Evolutionary conservation across 2,113 vertebrate species (phyloP).

Genomic region (Sakesphorus luctuosus): DNA sequence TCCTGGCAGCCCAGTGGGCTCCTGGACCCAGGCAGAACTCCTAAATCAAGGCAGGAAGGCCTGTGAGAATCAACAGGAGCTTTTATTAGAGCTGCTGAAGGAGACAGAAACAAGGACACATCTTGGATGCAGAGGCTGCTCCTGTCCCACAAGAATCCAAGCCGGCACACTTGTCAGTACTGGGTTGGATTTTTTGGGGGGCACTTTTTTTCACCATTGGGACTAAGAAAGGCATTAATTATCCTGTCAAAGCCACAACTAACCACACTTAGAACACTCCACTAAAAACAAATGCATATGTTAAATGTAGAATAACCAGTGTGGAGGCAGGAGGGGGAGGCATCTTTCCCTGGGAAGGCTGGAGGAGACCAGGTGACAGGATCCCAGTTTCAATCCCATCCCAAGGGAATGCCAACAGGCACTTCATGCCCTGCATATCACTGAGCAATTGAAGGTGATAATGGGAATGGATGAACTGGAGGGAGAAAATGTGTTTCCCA

Average conservation of each 20-base stretch:
- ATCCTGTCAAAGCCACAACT: not conserved
- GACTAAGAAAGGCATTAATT: not conserved
- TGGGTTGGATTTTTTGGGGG: not conserved
- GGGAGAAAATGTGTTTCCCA: not conserved
- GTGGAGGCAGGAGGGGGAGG: not conserved
- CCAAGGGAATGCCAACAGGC: not conserved
- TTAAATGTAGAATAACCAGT: not conserved
- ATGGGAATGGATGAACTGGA: not conserved
- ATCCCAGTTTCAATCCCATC: not conserved
- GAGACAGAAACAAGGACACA: not conserved
- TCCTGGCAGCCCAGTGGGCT: not conserved
- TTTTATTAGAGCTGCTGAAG: not conserved
- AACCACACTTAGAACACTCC: not conserved
- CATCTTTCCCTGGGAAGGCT: not conserved
- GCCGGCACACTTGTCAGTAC: not conserved
- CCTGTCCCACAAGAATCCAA: not conserved
- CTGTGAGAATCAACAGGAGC: not conserved
- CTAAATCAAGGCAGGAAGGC: not conserved
- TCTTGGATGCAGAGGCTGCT: not conserved
- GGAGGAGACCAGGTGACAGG: accelerated
- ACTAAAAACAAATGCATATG: not conserved
- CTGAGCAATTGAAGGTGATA: not conserved
- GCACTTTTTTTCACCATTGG: not conserved
- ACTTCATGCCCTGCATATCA: not conserved
- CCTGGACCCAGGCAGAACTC: not conserved